Conservation (phyloP, 2,797 vertebrate genomes). For the Molossus molossus region DNA sequence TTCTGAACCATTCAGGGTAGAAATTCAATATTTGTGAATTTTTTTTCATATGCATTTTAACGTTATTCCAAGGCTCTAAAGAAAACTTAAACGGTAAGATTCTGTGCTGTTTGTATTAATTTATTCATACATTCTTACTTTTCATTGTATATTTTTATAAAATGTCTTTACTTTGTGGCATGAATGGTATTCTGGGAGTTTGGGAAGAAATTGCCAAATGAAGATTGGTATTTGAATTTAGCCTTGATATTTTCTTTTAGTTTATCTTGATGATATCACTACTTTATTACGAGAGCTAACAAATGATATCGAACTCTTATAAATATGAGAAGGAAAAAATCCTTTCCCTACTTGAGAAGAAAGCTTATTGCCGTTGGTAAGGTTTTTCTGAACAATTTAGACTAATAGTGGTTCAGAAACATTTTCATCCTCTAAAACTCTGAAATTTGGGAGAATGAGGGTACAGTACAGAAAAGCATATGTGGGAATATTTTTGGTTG, state of each 20-base stretch:
- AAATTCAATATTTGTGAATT: background rate
- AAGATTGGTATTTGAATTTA: conserved; percentile 68
- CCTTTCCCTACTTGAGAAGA: conserved; percentile 33
- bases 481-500: background rate
- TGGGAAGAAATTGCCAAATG: conserved; percentile 30
- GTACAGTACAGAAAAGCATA: background rate
- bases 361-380: background rate
- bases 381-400: background rate
- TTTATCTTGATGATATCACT: conserved; percentile 32
- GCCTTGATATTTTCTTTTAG: conserved; percentile 48
- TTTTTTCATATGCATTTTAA: conserved; percentile 37
- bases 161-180: conserved; percentile 56
- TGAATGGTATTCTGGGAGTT: conserved; percentile 48
- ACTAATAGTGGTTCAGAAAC: conserved; percentile 35
- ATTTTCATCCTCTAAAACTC: background rate
- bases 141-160: conserved; percentile 61
- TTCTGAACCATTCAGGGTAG: background rate
- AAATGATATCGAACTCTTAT: background rate
- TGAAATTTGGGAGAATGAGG: conserved; percentile 39
- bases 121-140: conserved; percentile 52
- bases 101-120: conserved; percentile 68
- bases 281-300: background rate
- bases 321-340: conserved; percentile 48
- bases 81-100: conserved; percentile 52
- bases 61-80: conserved; percentile 39